Conservation (phyloP, 2,888 invertebrate genomes). For the Timema cristinae region DNA sequence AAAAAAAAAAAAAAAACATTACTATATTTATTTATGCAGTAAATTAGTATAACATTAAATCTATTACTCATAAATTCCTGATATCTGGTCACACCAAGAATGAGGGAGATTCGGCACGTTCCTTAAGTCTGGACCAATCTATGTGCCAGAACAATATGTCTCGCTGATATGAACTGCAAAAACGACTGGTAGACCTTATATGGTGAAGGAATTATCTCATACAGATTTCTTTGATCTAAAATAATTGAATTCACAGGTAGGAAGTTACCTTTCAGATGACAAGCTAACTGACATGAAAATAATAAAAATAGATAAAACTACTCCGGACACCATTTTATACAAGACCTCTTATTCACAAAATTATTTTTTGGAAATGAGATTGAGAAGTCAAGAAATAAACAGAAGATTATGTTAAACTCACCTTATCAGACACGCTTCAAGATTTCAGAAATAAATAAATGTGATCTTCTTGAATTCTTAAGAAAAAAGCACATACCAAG, state of each 20-base stretch:
- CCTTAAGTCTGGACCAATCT: slow-evolving; percentile 22
- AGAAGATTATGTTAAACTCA: not conserved
- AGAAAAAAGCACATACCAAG: not conserved
- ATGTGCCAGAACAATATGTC: slow-evolving; percentile 24
- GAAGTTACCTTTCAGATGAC: not conserved
- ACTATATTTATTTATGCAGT: slow-evolving; percentile 31
- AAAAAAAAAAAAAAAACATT: slow-evolving; percentile 36
- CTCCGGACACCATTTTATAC: not conserved
- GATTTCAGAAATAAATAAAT: not conserved
- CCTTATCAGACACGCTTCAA: not conserved
- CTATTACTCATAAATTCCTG: slow-evolving; percentile 35
- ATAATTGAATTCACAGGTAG: not conserved
- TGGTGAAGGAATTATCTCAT: not conserved
- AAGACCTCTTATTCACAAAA: slow-evolving; percentile 5
- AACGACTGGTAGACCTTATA: not conserved
- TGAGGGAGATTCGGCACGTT: slow-evolving; percentile 34
- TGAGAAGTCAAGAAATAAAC: not conserved
- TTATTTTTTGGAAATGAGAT: not conserved
- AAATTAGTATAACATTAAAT: slow-evolving; percentile 28
- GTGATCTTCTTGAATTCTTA: not conserved
- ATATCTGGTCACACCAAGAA: slow-evolving; percentile 35
- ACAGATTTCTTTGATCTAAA: slow-evolving; percentile 13
- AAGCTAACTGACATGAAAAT: slow-evolving; percentile 1
- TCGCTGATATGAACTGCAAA: slow-evolving; percentile 13
- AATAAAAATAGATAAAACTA: not conserved